Evolutionary conservation across 1,140 invertebrate genomes (phyloP).

Genomic region (Brachystomella parvula): DNA sequence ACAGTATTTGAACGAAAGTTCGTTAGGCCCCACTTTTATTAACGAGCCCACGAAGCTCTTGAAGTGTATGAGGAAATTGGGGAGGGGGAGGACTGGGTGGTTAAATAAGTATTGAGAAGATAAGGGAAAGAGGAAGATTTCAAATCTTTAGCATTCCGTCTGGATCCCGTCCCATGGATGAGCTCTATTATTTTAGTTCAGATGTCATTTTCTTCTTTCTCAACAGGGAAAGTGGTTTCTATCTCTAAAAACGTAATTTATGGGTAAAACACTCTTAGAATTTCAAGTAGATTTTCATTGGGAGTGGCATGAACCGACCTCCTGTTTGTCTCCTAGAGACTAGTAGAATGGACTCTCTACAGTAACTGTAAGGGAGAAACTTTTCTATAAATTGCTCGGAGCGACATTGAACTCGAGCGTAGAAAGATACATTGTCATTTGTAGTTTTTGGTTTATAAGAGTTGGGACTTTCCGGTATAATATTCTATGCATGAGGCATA

Average conservation of each 20-base stretch:
- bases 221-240: conserved; percentile 1
- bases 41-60: no score
- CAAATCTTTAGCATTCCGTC: neutral
- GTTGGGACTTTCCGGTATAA: no score
- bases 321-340: no score
- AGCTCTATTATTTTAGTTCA: conserved; percentile 13
- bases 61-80: neutral
- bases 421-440: no score
- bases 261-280: conserved; percentile 1
- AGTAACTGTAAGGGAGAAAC: no score
- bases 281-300: neutral
- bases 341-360: no score
- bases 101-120: neutral
- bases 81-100: neutral
- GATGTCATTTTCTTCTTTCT: conserved; percentile 2
- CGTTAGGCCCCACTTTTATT: no score
- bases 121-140: neutral
- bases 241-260: conserved; percentile 11
- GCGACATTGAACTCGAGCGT: no score
- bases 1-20: neutral
- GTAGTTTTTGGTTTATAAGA: no score
- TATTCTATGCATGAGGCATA: no score
- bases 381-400: no score
- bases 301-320: no score
- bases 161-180: neutral